Percentiles rank a stretch among this genome's conserved stretches.
phyloP scores from a whole-genome alignment of 2,113 vertebrate species.

The Percina caprodes region DNA sequence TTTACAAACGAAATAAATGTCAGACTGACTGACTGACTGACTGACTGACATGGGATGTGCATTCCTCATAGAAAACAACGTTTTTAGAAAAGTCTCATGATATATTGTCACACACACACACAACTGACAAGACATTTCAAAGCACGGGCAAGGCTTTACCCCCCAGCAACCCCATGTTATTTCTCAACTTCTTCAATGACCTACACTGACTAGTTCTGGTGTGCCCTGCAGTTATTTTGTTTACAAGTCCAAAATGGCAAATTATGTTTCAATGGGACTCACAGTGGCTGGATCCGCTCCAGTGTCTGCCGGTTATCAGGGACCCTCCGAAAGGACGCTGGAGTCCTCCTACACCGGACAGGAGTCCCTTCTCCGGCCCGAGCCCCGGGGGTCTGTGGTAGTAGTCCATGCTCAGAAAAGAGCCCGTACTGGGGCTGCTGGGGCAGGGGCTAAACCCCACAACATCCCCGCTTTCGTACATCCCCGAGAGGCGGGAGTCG shows the following conservation, averaged over 20 bases:
- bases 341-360: constrained; percentile 57
- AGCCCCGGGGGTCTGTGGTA: constrained; percentile 78
- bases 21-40: no score
- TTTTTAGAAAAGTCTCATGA: no score
- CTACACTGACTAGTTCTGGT: background rate
- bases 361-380: constrained; percentile 72
- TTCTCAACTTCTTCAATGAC: constrained; percentile 1
- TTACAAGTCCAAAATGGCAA: background rate
- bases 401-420: constrained; percentile 79
- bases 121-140: background rate
- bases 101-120: no score
- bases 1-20: no score
- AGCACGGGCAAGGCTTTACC: background rate
- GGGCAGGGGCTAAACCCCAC: constrained; percentile 73
- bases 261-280: constrained; percentile 43
- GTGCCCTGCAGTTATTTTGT: background rate
- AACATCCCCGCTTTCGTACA: constrained; percentile 79
- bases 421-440: constrained; percentile 70
- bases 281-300: constrained; percentile 80
- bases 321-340: constrained; percentile 69
- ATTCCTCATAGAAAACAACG: no score
- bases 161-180: background rate
- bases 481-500: constrained; percentile 43
- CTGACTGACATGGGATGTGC: no score
- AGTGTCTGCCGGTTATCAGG: constrained; percentile 65